A percentile compares a stretch with the other conserved stretches of the same genome.
phyloP scores from a whole-genome alignment of 92 coral and sea anemone species.

The Muricea muricata region DNA sequence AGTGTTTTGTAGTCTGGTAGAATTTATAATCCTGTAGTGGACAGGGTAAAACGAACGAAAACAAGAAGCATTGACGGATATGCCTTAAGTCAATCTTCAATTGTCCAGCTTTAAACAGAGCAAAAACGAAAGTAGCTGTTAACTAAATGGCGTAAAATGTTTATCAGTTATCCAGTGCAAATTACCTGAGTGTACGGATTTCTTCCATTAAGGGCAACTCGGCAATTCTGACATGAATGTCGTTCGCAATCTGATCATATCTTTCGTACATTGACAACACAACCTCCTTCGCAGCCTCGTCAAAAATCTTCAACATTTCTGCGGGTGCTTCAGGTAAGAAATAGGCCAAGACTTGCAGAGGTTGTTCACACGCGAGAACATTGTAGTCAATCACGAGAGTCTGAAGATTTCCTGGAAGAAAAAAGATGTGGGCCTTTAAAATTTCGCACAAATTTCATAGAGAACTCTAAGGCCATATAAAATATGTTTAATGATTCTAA shows the following conservation, averaged over 20 bases:
- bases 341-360: constrained; percentile 80
- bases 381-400: constrained; percentile 92
- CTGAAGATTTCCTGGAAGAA: constrained; percentile 80
- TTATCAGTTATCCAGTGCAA: background rate
- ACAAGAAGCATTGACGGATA: no score
- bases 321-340: constrained; percentile 99
- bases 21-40: no score
- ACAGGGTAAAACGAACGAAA: no score
- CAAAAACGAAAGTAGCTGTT: no score
- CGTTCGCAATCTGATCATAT: constrained; percentile 91
- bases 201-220: constrained; percentile 97
- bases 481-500: no score
- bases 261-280: constrained; percentile 95
- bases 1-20: no score
- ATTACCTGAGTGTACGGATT: constrained; percentile 88
- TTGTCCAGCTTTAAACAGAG: no score
- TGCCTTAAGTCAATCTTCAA: no score
- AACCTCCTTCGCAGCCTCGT: constrained; percentile 98
- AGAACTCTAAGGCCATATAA: no score
- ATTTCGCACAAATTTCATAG: no score
- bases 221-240: constrained; percentile 93
- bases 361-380: constrained; percentile 96
- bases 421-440: no score
- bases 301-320: constrained; percentile 92
- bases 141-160: no score